These are phyloP conservation scores for Pitta sordida DNA, from an alignment of 2,113 vertebrate genomes.

Conservation along the genomic window DNA sequence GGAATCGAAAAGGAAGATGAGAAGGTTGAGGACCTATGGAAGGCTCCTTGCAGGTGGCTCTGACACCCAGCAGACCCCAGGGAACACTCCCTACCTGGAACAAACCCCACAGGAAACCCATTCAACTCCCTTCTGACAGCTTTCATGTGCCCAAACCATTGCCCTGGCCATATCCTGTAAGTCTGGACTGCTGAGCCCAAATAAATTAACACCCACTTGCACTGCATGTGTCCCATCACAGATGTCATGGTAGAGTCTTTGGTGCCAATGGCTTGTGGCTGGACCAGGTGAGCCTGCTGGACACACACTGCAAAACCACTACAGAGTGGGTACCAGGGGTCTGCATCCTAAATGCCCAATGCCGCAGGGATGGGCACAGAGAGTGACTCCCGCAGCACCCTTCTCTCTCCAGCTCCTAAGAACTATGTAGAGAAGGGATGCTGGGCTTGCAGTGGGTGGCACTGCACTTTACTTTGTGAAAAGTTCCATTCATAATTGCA, in stretches of 20 bases:
- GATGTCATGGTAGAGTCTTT: accelerated
- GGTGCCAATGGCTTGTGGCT: neutral
- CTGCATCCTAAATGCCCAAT: neutral
- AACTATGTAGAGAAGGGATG: accelerated
- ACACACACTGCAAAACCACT: accelerated
- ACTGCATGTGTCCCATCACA: too few relatives aligned
- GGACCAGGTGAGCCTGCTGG: neutral
- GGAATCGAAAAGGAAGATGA: neutral
- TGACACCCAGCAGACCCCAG: neutral
- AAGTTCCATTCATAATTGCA: accelerated
- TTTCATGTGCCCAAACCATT: neutral
- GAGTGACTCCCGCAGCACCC: accelerated
- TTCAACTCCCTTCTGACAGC: neutral
- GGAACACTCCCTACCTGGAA: neutral
- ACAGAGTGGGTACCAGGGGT: neutral
- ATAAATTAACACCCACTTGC: accelerated
- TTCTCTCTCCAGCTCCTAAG: neutral
- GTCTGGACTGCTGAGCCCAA: neutral
- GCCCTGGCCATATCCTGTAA: neutral
- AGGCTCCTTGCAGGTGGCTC: neutral
- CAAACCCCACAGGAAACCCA: neutral
- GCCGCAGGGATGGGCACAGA: neutral
- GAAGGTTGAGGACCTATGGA: neutral
- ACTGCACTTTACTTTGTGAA: neutral
- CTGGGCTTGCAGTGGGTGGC: accelerated